Evolutionary conservation across 2,888 invertebrate genomes (phyloP).

Genomic region (Carterocephalus palaemon): DNA sequence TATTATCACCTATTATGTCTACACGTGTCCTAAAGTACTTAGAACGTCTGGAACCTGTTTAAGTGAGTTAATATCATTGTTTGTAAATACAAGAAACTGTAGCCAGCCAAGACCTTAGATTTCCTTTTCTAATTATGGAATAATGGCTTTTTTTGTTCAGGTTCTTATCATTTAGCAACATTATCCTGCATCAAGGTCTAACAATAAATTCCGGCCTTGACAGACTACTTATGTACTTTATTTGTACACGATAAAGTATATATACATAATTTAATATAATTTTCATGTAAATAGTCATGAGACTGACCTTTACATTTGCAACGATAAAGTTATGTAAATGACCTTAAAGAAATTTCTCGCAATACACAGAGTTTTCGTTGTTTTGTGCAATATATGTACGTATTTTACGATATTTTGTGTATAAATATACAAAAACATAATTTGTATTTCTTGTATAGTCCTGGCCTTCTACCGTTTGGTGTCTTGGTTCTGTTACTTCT

Average conservation of each 20-base stretch:
- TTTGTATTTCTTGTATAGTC: too few relatives aligned
- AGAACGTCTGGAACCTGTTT: too few relatives aligned
- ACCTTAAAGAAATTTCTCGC: slow-evolving; percentile 20
- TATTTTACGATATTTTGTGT: too few relatives aligned
- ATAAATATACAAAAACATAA: too few relatives aligned
- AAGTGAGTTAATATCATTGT: too few relatives aligned
- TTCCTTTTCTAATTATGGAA: neutral
- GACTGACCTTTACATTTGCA: slow-evolving; percentile 16
- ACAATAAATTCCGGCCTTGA: slow-evolving; percentile 5
- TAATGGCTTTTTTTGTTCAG: neutral
- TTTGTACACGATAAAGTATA: neutral
- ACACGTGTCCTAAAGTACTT: too few relatives aligned
- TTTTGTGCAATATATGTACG: neutral
- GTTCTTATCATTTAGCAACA: slow-evolving; percentile 2
- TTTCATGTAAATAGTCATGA: slow-evolving; percentile 17
- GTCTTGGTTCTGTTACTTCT: too few relatives aligned
- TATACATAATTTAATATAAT: neutral
- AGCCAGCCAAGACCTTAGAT: too few relatives aligned
- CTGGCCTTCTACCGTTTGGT: too few relatives aligned
- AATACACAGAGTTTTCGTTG: slow-evolving; percentile 16
- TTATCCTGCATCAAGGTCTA: slow-evolving; percentile 13
- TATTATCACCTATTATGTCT: too few relatives aligned
- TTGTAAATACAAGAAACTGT: too few relatives aligned
- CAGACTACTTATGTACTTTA: neutral
- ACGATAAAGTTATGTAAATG: slow-evolving; percentile 17